Evolutionary conservation across 2,113 vertebrate species (phyloP), one percentile per base, ranked within the genome.

Genomic region (Lutjanus erythropterus): DNA sequence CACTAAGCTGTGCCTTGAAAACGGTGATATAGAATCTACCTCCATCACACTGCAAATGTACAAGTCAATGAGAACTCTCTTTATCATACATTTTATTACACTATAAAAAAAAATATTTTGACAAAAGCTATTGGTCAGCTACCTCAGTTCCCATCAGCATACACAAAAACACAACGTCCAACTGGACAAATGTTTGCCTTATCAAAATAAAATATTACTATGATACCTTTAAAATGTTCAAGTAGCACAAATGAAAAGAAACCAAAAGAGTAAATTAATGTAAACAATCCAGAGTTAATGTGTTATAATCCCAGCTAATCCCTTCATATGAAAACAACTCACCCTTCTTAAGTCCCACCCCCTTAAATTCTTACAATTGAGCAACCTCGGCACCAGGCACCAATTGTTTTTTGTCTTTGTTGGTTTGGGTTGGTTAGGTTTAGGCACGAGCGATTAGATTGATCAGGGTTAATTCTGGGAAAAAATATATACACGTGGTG

Each of bases 1-100:
- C 2, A 81, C 21, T 47, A 33, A 61, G 41, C n/a, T 41, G 61
- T 78, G 81, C 61, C 75, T 75, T 79, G 0, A 61, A n/a, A 19
- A 78, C n/a, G 66, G 18, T 18, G 35, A 31, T 19, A 10, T 0
- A 33, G 58, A 41, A 23, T 37, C 71, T 79, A 82, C 71, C 74
- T 78, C 70, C 31, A 0, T 5, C 71, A 12, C 33, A 23, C 16
- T 35, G 0, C 42, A 75, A 37, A 25, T 49, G 14, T 14, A 44
- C 27, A 68, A 50, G 3, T 56, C 29, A 53, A 18, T 12, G 2
- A 7, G 4, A 59, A 2, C 10, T 44, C 33, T 46, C 18, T 9
- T 19, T 29, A 10, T 49, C 16, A n/a, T 61, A 9, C 5, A 60
- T 37, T 21, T 21, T 59, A 41, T 29, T 41, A 41, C 16, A 0